phyloP scores from a whole-genome alignment of 1,140 invertebrate species.

The Sarcophaga bullata region DNA sequence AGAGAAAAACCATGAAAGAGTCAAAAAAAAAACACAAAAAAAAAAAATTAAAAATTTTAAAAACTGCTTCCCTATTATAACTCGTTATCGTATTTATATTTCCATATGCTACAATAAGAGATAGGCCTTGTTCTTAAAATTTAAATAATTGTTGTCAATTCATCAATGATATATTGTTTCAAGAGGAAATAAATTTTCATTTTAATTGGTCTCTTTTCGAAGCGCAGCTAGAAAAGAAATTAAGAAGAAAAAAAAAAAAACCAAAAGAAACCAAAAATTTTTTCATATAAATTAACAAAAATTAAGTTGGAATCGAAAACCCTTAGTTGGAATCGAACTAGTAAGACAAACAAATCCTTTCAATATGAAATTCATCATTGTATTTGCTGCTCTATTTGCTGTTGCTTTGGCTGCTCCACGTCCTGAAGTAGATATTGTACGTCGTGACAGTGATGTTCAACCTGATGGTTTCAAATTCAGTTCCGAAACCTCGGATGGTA shows the following conservation, averaged over 20 bases:
- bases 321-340: neutral
- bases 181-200: too few species aligned
- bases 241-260: too few species aligned
- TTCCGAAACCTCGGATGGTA: conserved; percentile 74
- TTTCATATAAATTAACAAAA: neutral
- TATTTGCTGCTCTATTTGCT: conserved; percentile 44
- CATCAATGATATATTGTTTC: too few species aligned
- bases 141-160: too few species aligned
- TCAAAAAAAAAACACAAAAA: too few species aligned
- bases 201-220: neutral
- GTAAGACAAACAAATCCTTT: conserved; percentile 49
- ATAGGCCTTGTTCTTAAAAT: too few species aligned
- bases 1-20: too few species aligned
- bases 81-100: neutral
- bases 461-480: conserved; percentile 38
- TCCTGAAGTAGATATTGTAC: conserved; percentile 39
- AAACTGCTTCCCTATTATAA: neutral
- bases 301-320: neutral
- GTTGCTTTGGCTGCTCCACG: conserved; percentile 42
- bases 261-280: neutral
- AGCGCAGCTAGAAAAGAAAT: neutral
- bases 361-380: conserved; percentile 51
- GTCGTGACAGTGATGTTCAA: conserved; percentile 40
- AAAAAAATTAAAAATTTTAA: too few species aligned
- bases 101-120: neutral